Base-by-base conservation (phyloP, 1,140 invertebrate species). In the Bathynomus jamesi region DNA sequence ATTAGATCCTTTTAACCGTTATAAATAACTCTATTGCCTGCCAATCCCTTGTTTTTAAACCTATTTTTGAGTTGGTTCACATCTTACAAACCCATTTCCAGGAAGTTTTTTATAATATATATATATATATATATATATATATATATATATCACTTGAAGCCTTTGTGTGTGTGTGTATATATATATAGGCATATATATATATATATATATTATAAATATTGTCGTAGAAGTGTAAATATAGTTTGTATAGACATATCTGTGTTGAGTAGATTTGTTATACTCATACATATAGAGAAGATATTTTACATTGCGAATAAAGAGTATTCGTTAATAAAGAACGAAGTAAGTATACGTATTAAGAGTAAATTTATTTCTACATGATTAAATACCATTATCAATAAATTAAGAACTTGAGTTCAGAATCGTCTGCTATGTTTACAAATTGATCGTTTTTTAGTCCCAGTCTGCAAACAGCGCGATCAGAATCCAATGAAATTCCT, bases 61-160 rank as follows among this genome's bases (percentile, higher is more conserved):
- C n/a, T n/a, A n/a, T n/a, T n/a, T n/a, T n/a, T n/a, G n/a, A n/a
- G n/a, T n/a, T n/a, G n/a, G n/a, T n/a, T n/a, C n/a, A n/a, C n/a
- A n/a, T n/a, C n/a, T n/a, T n/a, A n/a, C n/a, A n/a, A n/a, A n/a
- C n/a, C n/a, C n/a, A n/a, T n/a, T n/a, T n/a, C n/a, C n/a, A n/a
- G n/a, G n/a, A n/a, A n/a, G n/a, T n/a, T n/a, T n/a, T n/a, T n/a
- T n/a, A n/a, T n/a, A n/a, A 53, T 53, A 53, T 53, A 53, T 53
- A 53, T 53, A 53, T 53, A 40, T 53, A 53, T 53, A 53, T 53
- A 53, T 53, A 53, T 53, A 53, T 53, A 53, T 53, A 53, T 53
- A 53, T 53, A 53, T 53, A 53, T 53, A 53, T 53, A 53, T 53
- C 17, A 40, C 17, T 40, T 17, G 13, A 53, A 17, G 21, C 21